These are phyloP conservation scores for Synergus umbraculus DNA, from an alignment of 2,888 invertebrate genomes.

Conservation along the genomic window DNA sequence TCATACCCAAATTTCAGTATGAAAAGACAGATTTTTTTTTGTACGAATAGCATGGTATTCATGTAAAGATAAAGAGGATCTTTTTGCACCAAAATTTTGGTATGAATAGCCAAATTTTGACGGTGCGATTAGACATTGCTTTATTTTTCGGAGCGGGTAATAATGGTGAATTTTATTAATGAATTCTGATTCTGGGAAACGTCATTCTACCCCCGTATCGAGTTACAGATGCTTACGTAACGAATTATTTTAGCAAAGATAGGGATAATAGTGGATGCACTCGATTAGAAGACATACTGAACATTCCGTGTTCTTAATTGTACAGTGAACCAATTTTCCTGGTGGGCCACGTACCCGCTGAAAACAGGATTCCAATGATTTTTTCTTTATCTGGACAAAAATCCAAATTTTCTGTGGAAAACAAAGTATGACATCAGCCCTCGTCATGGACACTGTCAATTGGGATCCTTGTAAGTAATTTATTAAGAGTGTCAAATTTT, in stretches of 20 bases:
- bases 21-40: too few relatives aligned
- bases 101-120: too few relatives aligned
- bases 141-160: too few relatives aligned
- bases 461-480: conserved; percentile 81
- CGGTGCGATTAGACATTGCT: too few relatives aligned
- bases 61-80: too few relatives aligned
- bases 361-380: conserved; percentile 35
- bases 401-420: conserved; percentile 25
- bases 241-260: conserved; percentile 70
- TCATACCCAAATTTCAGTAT: too few relatives aligned
- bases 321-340: conserved; percentile 56
- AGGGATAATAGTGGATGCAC: conserved; percentile 61
- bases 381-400: not conserved
- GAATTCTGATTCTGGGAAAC: not conserved
- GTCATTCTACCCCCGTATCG: conserved; percentile 58
- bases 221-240: conserved; percentile 75
- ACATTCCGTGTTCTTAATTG: conserved; percentile 57
- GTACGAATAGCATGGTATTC: too few relatives aligned
- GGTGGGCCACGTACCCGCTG: conserved; percentile 39
- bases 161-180: too few relatives aligned
- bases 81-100: too few relatives aligned
- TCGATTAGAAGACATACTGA: conserved; percentile 52
- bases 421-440: conserved; percentile 80
- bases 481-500: too few relatives aligned
- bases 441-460: conserved; percentile 81